Percentiles rank a stretch among this genome's conserved stretches.
phyloP scores from a whole-genome alignment of 2,113 vertebrate genomes.

The Megalops atlanticus region DNA sequence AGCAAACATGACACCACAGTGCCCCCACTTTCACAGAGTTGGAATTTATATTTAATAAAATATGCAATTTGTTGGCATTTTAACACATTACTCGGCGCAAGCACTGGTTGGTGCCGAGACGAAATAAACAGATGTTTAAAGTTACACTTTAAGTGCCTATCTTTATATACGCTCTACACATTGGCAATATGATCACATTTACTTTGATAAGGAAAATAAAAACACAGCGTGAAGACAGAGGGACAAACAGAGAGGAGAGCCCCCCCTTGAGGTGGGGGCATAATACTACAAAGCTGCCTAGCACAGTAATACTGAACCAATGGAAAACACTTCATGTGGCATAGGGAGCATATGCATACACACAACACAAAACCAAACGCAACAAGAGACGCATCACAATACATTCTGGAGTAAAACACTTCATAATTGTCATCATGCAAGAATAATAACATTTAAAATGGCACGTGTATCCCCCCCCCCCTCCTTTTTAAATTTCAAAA shows the following conservation, averaged over 20 bases:
- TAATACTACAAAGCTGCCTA: constrained; percentile 71
- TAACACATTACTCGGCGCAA: constrained; percentile 11
- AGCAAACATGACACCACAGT: constrained; percentile 30
- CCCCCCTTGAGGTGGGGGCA: constrained; percentile 32
- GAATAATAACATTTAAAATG: constrained; percentile 75
- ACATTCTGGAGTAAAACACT: constrained; percentile 69
- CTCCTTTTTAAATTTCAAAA: constrained; percentile 70
- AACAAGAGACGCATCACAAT: constrained; percentile 68
- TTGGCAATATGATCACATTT: constrained; percentile 71
- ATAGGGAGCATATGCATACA: constrained; percentile 69
- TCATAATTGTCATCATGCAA: constrained; percentile 83
- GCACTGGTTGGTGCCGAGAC: too few relatives aligned
- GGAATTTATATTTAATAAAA: constrained; percentile 47
- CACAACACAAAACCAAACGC: constrained; percentile 65
- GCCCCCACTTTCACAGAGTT: constrained; percentile 24
- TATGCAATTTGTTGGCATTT: constrained; percentile 43
- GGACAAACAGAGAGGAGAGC: constrained; percentile 24
- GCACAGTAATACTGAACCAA: constrained; percentile 84
- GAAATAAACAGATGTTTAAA: constrained; percentile 21
- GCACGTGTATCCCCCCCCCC: constrained; percentile 72
- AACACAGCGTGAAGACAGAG: constrained; percentile 37
- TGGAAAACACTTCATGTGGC: constrained; percentile 74
- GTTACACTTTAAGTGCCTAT: constrained; percentile 63
- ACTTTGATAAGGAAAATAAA: constrained; percentile 62
- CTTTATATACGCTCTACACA: constrained; percentile 60